These are phyloP conservation scores for Drosophila ambigua DNA, from an alignment of 1,140 invertebrate species.

Conservation along the genomic window DNA sequence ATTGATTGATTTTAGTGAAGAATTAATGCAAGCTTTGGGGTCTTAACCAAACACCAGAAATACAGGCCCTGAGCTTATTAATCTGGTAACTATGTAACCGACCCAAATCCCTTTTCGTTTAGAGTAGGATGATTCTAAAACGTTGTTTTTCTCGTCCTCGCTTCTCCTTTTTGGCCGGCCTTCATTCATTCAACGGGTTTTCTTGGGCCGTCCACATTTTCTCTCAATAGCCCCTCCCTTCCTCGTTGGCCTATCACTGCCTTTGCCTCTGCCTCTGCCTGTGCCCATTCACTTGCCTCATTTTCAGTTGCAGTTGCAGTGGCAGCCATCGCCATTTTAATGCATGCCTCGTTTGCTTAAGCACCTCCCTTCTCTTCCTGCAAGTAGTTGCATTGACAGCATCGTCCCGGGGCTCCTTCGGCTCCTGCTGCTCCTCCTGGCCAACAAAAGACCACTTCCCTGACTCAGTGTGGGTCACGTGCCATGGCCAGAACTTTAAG, in stretches of 20 bases:
- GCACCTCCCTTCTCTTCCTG: conserved; percentile 18
- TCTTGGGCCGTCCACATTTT: conserved; percentile 35
- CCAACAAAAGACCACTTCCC: conserved; percentile 31
- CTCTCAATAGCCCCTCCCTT: neutral
- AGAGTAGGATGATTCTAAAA: conserved; percentile 23
- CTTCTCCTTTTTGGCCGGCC: conserved; percentile 14
- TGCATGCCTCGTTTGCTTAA: conserved; percentile 59
- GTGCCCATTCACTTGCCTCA: conserved; percentile 65
- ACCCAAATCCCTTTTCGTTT: conserved; percentile 55
- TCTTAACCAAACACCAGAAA: no score
- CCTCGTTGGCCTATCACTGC: neutral
- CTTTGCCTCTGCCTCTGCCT: conserved; percentile 8
- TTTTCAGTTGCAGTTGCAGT: conserved; percentile 62
- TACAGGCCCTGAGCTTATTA: conserved; percentile 36
- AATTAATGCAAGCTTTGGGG: no score
- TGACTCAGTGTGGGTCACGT: conserved; percentile 31
- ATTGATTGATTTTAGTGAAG: no score
- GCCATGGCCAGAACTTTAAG: conserved; percentile 46
- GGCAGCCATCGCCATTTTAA: conserved; percentile 52
- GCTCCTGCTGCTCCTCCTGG: conserved; percentile 18
- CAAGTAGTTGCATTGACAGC: conserved; percentile 47
- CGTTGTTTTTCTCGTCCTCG: conserved; percentile 17
- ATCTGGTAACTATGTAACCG: conserved; percentile 54
- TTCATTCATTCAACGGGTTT: conserved; percentile 48
- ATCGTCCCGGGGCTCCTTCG: neutral